phyloP scores from a whole-genome alignment of 2,888 invertebrate species.

The Pterostichus niger region DNA sequence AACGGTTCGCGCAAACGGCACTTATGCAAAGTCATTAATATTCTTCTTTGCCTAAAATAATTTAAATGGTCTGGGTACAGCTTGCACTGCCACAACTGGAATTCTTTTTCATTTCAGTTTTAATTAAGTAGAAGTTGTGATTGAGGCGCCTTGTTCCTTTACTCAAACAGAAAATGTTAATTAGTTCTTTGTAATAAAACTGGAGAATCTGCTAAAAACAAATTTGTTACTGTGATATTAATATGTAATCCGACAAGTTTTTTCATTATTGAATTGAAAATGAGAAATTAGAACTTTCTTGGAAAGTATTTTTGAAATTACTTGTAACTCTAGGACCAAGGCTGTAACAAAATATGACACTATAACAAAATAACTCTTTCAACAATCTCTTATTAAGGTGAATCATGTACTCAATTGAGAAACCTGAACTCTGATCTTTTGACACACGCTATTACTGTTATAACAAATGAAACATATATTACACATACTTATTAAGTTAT shows the following conservation, averaged over 20 bases:
- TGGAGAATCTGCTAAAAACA: constrained; percentile 14
- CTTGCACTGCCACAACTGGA: constrained; percentile 46
- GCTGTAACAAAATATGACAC: too few relatives aligned
- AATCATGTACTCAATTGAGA: too few relatives aligned
- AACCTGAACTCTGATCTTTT: too few relatives aligned
- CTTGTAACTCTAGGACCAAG: too few relatives aligned
- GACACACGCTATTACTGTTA: too few relatives aligned
- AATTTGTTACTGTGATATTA: constrained; percentile 36
- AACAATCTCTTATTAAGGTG: too few relatives aligned
- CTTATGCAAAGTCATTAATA: constrained; percentile 59
- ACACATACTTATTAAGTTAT: too few relatives aligned
- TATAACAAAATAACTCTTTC: too few relatives aligned
- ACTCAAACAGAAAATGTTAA: constrained; percentile 64
- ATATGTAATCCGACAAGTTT: constrained; percentile 5
- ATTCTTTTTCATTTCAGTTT: constrained; percentile 67
- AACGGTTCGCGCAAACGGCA: neutral
- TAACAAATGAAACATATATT: too few relatives aligned
- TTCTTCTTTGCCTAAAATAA: constrained; percentile 62
- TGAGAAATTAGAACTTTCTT: too few relatives aligned
- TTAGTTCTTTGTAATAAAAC: constrained; percentile 64
- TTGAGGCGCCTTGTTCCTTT: constrained; percentile 66
- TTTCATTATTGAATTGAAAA: neutral
- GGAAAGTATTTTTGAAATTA: too few relatives aligned
- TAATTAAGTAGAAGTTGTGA: constrained; percentile 68
- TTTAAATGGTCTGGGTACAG: constrained; percentile 46